These are phyloP conservation scores for Hydropotes inermis DNA, from an alignment of 2,113 vertebrate genomes.

Conservation along the genomic window DNA sequence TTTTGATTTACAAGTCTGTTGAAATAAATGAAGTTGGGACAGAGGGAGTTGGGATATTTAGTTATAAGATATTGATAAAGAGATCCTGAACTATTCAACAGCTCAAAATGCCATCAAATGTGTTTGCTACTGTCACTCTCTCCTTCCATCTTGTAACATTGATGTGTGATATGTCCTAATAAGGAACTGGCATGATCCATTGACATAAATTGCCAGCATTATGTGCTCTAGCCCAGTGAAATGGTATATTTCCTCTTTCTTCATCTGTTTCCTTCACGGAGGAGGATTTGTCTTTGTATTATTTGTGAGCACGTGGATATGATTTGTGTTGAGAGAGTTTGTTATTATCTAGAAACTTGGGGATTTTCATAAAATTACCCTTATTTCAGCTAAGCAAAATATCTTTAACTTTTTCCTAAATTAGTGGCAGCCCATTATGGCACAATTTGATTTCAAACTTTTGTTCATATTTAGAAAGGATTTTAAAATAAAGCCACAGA, in stretches of 20 bases:
- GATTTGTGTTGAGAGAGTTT: not conserved
- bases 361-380: not conserved
- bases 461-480: not conserved
- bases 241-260: constrained; percentile 24
- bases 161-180: constrained; percentile 55
- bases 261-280: not conserved
- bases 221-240: not conserved
- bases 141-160: constrained; percentile 49
- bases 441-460: not conserved
- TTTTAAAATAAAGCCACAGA: not conserved
- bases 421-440: not conserved
- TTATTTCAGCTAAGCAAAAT: constrained; percentile 34
- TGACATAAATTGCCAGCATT: constrained; percentile 51
- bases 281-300: constrained; percentile 10
- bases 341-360: constrained; percentile 35
- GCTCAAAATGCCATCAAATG: constrained; percentile 41
- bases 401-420: not conserved
- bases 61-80: constrained; percentile 48
- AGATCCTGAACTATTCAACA: constrained; percentile 52
- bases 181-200: constrained; percentile 35
- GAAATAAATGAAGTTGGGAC: constrained; percentile 61
- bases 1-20: constrained; percentile 31
- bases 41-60: constrained; percentile 6
- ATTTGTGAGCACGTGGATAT: not conserved
- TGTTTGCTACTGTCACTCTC: constrained; percentile 43